Percentiles rank a stretch among this genome's conserved stretches.
Conservation (phyloP, 2,888 invertebrate genomes). For the Lordiphosa andalusiaca region DNA sequence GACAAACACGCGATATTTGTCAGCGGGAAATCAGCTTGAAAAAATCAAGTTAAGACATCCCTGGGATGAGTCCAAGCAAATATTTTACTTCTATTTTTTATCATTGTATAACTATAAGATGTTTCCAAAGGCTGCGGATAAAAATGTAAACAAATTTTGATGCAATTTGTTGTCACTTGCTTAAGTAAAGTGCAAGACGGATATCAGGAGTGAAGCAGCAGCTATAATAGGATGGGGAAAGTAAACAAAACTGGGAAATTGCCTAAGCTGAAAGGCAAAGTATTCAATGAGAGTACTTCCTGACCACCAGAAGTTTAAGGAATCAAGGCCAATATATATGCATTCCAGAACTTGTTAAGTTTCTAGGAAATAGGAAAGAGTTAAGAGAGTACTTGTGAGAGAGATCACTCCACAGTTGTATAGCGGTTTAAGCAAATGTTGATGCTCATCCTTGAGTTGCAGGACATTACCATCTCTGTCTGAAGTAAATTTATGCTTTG, state of each 20-base stretch:
- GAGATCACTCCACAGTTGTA: too few relatives aligned
- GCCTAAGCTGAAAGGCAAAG: constrained; percentile 1
- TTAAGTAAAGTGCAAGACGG: constrained; percentile 6
- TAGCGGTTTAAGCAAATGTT: too few relatives aligned
- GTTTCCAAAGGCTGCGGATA: constrained; percentile 13
- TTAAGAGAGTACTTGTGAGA: too few relatives aligned
- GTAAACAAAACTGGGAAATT: constrained; percentile 8
- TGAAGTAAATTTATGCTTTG: too few relatives aligned
- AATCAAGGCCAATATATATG: too few relatives aligned
- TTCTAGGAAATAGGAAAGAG: too few relatives aligned
- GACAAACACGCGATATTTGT: constrained; percentile 75
- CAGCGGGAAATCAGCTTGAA: constrained; percentile 69
- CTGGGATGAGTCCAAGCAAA: constrained; percentile 41
- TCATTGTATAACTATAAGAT: constrained; percentile 55
- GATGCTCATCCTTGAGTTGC: too few relatives aligned
- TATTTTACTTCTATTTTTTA: constrained; percentile 58
- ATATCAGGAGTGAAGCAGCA: neutral
- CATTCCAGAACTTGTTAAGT: too few relatives aligned
- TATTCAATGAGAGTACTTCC: neutral
- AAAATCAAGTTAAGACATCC: constrained; percentile 44
- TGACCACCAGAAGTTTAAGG: too few relatives aligned
- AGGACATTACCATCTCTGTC: too few relatives aligned
- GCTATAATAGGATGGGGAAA: constrained; percentile 7
- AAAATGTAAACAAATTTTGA: constrained; percentile 61
- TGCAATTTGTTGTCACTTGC: constrained; percentile 65